A percentile compares a stretch with the other conserved stretches of the same genome.
phyloP scores from a whole-genome alignment of 2,888 invertebrate species.

The Meiosimyza platycephala region DNA sequence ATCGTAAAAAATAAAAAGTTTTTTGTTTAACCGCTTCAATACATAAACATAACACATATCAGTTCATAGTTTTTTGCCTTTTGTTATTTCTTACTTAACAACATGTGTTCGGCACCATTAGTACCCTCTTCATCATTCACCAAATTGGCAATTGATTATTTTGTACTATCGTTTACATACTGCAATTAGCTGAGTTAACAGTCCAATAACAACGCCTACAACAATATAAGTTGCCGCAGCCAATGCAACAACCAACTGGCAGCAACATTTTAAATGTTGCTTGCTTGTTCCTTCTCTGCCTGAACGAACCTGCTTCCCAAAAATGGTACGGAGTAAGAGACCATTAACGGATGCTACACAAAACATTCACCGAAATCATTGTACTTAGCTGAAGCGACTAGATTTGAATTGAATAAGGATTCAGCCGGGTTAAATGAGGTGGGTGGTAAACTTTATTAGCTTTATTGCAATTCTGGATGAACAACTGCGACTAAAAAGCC shows the following conservation, averaged over 20 bases:
- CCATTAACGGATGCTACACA: slow-evolving; percentile 30
- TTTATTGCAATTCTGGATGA: slow-evolving; percentile 27
- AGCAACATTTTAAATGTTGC: too few species aligned
- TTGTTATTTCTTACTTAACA: too few species aligned
- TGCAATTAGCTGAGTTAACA: slow-evolving; percentile 28
- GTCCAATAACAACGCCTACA: slow-evolving; percentile 33
- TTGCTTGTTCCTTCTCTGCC: too few species aligned
- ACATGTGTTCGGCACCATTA: too few species aligned
- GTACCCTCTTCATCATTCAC: background rate
- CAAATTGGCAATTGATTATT: slow-evolving; percentile 30
- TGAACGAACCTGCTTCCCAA: background rate
- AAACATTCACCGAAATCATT: slow-evolving; percentile 7
- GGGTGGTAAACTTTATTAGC: slow-evolving; percentile 32
- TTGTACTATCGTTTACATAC: slow-evolving; percentile 30
- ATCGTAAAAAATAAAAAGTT: too few species aligned
- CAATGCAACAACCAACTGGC: too few species aligned
- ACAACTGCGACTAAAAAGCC: background rate
- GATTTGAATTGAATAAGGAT: background rate
- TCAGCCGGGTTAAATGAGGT: slow-evolving; percentile 27
- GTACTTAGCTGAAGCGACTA: too few species aligned
- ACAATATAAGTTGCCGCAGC: background rate
- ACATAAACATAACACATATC: too few species aligned
- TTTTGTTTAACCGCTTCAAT: too few species aligned
- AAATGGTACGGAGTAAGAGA: slow-evolving; percentile 15
- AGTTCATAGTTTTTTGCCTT: too few species aligned